These are phyloP conservation scores for Lates japonicus DNA, from an alignment of 2,797 vertebrate species.

Conservation along the genomic window DNA sequence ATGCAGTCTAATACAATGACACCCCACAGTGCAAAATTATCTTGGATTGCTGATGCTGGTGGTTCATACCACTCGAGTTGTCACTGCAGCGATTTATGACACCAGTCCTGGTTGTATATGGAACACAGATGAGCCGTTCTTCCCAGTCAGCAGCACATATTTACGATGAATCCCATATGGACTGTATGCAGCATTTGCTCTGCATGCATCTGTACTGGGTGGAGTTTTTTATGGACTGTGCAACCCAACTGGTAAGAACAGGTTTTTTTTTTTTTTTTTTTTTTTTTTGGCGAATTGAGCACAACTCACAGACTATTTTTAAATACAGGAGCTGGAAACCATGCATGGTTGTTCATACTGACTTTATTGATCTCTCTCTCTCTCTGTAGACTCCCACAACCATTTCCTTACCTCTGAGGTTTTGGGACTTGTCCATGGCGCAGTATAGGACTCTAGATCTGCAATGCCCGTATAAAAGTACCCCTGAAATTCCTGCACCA, in stretches of 20 bases:
- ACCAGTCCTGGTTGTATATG: conserved; percentile 20
- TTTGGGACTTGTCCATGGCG: conserved; percentile 68
- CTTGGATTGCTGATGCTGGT: conserved; percentile 17
- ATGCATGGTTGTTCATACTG: conserved; percentile 18
- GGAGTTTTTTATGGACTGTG: conserved; percentile 24
- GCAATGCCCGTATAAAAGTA: conserved; percentile 70
- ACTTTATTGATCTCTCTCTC: conserved; percentile 40
- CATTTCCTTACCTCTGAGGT: conserved; percentile 76
- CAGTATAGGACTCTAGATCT: conserved; percentile 71
- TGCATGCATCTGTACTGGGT: conserved; percentile 20
- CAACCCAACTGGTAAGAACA: conserved; percentile 12
- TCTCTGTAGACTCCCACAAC: conserved; percentile 62
- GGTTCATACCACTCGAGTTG: conserved; percentile 27
- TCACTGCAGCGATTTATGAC: conserved; percentile 43
- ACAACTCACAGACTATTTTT: conserved; percentile 41
- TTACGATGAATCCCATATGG: conserved; percentile 49
- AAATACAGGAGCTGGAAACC: conserved; percentile 12
- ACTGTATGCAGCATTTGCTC: conserved; percentile 34
- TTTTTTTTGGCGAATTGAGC: conserved; percentile 5
- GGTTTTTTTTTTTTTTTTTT: background rate
- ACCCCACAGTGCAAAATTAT: conserved; percentile 5
- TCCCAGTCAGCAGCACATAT: conserved; percentile 40
- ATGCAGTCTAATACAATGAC: background rate
- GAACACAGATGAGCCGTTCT: conserved; percentile 40
- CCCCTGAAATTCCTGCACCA: conserved; percentile 20